phyloP scores from a whole-genome alignment of 1,140 invertebrate species.

The Ceratosolen solmsi region DNA sequence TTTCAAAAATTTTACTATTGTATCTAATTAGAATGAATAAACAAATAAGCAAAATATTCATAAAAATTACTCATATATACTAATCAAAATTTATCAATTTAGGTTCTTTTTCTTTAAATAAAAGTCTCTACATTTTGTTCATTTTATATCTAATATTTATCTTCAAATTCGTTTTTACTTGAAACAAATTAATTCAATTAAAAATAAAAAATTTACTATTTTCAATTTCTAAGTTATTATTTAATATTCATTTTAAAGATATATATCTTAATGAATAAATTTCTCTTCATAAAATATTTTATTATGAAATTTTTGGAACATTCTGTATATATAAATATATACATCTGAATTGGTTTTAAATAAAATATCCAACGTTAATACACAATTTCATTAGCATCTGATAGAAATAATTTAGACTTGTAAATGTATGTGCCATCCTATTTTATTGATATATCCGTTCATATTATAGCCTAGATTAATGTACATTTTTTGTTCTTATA shows the following conservation, averaged over 20 bases:
- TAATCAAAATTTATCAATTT: no score
- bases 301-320: not conserved
- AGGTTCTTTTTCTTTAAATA: no score
- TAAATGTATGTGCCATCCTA: conserved; percentile 62
- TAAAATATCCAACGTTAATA: conserved; percentile 55
- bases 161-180: no score
- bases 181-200: no score
- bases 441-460: conserved; percentile 54
- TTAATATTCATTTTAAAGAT: no score
- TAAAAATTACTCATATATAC: no score
- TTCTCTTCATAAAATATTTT: not conserved
- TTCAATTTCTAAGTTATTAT: no score
- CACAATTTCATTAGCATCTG: conserved; percentile 25
- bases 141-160: no score
- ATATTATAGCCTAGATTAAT: conserved; percentile 65
- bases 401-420: conserved; percentile 61
- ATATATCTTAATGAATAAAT: no score
- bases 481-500: conserved; percentile 68
- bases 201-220: no score
- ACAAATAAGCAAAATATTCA: not conserved
- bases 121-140: no score
- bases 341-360: conserved; percentile 54
- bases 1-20: not conserved
- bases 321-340: conserved; percentile 60
- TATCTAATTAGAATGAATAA: not conserved